Evolutionary conservation across 2,888 invertebrate genomes (phyloP), one percentile per base, ranked within the genome.

Genomic region (Microctonus hyperodae): DNA sequence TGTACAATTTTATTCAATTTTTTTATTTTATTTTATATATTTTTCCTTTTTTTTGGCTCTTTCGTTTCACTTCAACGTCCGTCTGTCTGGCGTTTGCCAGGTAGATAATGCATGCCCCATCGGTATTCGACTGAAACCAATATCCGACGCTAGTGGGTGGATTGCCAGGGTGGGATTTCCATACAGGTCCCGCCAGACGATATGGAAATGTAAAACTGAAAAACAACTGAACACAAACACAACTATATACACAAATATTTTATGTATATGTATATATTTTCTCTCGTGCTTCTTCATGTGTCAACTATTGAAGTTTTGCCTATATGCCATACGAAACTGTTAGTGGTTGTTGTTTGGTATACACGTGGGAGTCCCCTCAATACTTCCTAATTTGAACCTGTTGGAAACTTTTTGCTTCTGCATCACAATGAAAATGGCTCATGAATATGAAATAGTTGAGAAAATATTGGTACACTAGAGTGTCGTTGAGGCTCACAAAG

Each of bases 51-150:
- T 13, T 37, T 37, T 37, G 23, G 10, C 22, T 7, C 1, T 33
- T 22, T 58, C 2, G 57, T n/a, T 20, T 44, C 7, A 55, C 55
- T 55, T 55, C 23, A 40, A 11, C 37, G 61, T 62, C 20, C 64
- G 64, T 53, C 20, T 53, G 56, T 69, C 35, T 63, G 16, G 40
- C 65, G 51, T 57, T 51, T 69, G 62, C 70, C 69, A 71, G 75
- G 75, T 77, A 74, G 76, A 79, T 80, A 78, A 79, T 79, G 74
- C 76, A 78, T 75, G 73, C 74, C 61, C 73, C 74, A 78, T 79
- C 75, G 75, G 79, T 78, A 80, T 79, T 79, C 78, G 76, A 74
- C 72, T 73, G 73, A 76, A 79, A 75, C 77, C 77, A 78, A 80
- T 78, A 80, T 78, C 72, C 77, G 74, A 74, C 69, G 74, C 69